Evolutionary conservation across 2,888 invertebrate species (phyloP).

Genomic region (Ethmia dodecea): DNA sequence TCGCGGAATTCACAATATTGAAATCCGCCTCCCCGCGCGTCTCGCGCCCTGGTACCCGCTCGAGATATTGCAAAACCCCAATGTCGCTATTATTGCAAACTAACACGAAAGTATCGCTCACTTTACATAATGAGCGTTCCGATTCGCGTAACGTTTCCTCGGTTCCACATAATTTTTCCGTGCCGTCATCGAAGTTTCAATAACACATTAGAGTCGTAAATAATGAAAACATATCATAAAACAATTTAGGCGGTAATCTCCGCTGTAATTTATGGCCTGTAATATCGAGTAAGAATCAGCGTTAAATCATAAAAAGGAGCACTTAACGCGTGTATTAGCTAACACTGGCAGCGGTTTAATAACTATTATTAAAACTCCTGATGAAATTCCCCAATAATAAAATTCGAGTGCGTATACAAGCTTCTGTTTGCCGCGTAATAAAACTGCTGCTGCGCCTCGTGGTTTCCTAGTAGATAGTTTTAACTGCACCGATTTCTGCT

Average conservation of each 20-base stretch:
- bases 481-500: neutral
- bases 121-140: conserved; percentile 29
- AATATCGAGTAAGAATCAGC: conserved; percentile 63
- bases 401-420: conserved; percentile 33
- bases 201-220: conserved; percentile 27
- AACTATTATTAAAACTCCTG: conserved; percentile 70
- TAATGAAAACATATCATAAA: conserved; percentile 66
- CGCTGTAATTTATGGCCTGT: conserved; percentile 59
- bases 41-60: conserved; percentile 25
- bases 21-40: conserved; percentile 42
- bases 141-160: conserved; percentile 1
- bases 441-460: conserved; percentile 4
- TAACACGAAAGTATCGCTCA: conserved; percentile 54
- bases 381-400: conserved; percentile 63
- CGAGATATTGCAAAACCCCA: conserved; percentile 46
- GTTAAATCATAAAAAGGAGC: conserved; percentile 71
- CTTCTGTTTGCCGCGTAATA: conserved; percentile 27
- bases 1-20: conserved; percentile 76
- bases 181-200: conserved; percentile 28
- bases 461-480: conserved; percentile 12
- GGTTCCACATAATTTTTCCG: conserved; percentile 1
- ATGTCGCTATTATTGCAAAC: conserved; percentile 41
- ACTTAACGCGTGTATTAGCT: conserved; percentile 67
- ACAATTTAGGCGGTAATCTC: conserved; percentile 65
- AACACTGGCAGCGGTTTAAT: conserved; percentile 65